phyloP scores from a whole-genome alignment of 2,797 vertebrate species.

The Pelodytes ibericus region DNA sequence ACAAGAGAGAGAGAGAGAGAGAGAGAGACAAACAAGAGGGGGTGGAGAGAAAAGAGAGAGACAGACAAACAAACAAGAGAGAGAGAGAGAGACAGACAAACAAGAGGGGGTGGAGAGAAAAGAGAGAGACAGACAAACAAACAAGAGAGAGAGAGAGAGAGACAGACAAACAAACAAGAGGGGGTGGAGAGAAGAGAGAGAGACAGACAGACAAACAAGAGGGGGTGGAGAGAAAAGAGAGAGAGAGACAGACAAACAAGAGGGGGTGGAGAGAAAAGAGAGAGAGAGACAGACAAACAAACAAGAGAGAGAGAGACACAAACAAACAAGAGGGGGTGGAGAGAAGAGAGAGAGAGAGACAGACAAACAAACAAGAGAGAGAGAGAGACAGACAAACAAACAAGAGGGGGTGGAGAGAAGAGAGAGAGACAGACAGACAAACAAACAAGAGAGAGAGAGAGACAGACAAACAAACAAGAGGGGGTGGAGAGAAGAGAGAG shows the following conservation, averaged over 20 bases:
- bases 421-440: too few species aligned
- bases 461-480: background rate
- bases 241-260: background rate
- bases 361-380: background rate
- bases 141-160: background rate
- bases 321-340: too few species aligned
- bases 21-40: too few species aligned
- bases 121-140: too few species aligned
- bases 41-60: too few species aligned
- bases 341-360: background rate
- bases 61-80: too few species aligned
- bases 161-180: slow-evolving; percentile 56
- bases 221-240: background rate
- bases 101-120: too few species aligned
- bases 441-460: background rate
- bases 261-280: background rate
- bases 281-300: too few species aligned
- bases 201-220: background rate
- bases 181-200: background rate
- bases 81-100: too few species aligned
- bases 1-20: too few species aligned
- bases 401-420: too few species aligned
- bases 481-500: background rate
- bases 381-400: background rate
- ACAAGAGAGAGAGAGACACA: too few species aligned